A percentile compares a stretch with the other conserved stretches of the same genome.
These are phyloP conservation scores for Chloroclysta siterata DNA, from an alignment of 2,888 invertebrate species.

Conservation along the genomic window DNA sequence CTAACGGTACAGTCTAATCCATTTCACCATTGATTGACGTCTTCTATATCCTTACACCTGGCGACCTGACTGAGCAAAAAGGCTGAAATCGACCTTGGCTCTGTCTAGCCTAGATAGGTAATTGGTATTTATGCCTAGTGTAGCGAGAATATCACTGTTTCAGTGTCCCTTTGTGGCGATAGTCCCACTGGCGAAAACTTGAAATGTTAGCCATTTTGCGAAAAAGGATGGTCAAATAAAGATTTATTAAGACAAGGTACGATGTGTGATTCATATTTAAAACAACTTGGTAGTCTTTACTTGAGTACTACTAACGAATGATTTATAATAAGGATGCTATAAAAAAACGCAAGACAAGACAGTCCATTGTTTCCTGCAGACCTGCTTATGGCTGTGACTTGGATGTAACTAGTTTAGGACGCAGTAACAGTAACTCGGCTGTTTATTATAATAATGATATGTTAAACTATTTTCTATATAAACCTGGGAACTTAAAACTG, in stretches of 20 bases:
- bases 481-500: background rate
- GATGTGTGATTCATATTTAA: conserved; percentile 2
- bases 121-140: conserved; percentile 46
- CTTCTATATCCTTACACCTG: too few relatives aligned
- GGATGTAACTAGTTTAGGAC: too few relatives aligned
- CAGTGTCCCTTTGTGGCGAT: conserved; percentile 14
- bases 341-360: too few relatives aligned
- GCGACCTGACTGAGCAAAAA: conserved; percentile 7
- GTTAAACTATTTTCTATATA: too few relatives aligned
- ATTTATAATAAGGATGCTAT: too few relatives aligned
- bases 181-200: background rate
- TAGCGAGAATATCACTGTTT: conserved; percentile 25
- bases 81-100: conserved; percentile 32
- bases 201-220: conserved; percentile 3
- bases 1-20: too few relatives aligned
- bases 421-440: too few relatives aligned
- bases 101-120: conserved; percentile 44
- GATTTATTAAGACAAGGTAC: conserved; percentile 1
- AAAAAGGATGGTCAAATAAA: background rate
- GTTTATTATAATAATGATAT: too few relatives aligned
- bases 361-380: too few relatives aligned
- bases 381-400: too few relatives aligned
- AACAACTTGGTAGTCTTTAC: background rate
- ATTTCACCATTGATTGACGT: too few relatives aligned
- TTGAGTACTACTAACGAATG: background rate